Evolutionary conservation across 2,888 invertebrate species (phyloP), one percentile per base, ranked within the genome.

Genomic region (Schizotus pectinicornis): DNA sequence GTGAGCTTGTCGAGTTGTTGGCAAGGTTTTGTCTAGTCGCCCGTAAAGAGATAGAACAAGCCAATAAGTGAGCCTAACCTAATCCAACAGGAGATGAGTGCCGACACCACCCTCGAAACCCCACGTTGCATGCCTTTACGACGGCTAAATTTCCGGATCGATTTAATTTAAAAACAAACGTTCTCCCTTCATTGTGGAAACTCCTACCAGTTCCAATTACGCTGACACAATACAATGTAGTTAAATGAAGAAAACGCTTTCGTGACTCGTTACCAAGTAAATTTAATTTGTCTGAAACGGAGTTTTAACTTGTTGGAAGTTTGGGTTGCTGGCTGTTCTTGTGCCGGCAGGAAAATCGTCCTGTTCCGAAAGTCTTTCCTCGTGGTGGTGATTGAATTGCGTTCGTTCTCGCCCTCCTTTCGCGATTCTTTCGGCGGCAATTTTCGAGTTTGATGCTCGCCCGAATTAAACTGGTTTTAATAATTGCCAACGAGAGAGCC

Each of bases 201-300:
- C 51, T 55, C 35, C n/a, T 57, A 51, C 47, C 53, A 47, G 53
- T 59, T 57, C 54, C 65, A 64, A 66, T 66, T 67, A 63, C 56
- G 59, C 53, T 63, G 62, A 61, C 62, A 65, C 65, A 67, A 63
- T 64, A 65, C 60, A 60, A 63, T 59, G 59, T 62, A 63, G 61
- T 63, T 65, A 62, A 67, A 66, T 65, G 58, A 65, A 59, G 67
- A 63, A 67, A 64, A 65, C 61, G 64, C 64, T 61, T 59, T 63
- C 42, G 60, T 61, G 50, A 65, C 65, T 60, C 56, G 65, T 59
- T 63, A 65, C 60, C 59, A 62, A 67, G 64, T 61, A 60, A 68
- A 68, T 68, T 68, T 67, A 67, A 68, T 68, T 68, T 61, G 67
- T 62, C 64, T 59, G 61, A 61, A 67, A 67, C 64, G 65, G 65